phyloP scores from a whole-genome alignment of 2,113 vertebrate genomes.

The Daphoenositta chrysoptera region DNA sequence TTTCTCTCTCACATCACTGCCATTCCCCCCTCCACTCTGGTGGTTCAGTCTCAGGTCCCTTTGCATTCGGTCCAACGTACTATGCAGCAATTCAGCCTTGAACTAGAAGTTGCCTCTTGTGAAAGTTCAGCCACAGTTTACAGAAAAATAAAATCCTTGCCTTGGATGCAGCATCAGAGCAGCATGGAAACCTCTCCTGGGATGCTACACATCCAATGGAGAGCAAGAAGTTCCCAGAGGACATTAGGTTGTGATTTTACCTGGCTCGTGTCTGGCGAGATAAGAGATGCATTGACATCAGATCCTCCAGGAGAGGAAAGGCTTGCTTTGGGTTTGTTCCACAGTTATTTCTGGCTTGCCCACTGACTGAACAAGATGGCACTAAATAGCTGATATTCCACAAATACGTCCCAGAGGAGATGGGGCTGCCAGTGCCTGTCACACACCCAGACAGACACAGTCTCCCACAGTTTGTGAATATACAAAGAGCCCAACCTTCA shows the following conservation, averaged over 20 bases:
- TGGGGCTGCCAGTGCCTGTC: neutral
- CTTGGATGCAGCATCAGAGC: neutral
- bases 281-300: neutral
- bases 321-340: neutral
- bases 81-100: neutral
- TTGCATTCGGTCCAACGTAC: neutral
- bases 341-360: neutral
- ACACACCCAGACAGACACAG: neutral
- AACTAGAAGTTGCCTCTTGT: neutral
- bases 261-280: accelerated
- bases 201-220: accelerated
- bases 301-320: neutral
- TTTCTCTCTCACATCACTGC: neutral
- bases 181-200: neutral
- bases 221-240: neutral
- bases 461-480: neutral
- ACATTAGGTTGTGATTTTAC: neutral
- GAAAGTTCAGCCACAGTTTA: neutral
- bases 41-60: neutral
- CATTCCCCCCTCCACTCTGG: neutral
- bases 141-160: neutral
- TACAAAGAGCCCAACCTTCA: neutral
- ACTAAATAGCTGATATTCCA: neutral
- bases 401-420: neutral
- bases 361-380: neutral